Evolutionary conservation across 2,113 vertebrate species (phyloP), one percentile per base, ranked within the genome.

Genomic region (Psittacula cyanocephala): DNA sequence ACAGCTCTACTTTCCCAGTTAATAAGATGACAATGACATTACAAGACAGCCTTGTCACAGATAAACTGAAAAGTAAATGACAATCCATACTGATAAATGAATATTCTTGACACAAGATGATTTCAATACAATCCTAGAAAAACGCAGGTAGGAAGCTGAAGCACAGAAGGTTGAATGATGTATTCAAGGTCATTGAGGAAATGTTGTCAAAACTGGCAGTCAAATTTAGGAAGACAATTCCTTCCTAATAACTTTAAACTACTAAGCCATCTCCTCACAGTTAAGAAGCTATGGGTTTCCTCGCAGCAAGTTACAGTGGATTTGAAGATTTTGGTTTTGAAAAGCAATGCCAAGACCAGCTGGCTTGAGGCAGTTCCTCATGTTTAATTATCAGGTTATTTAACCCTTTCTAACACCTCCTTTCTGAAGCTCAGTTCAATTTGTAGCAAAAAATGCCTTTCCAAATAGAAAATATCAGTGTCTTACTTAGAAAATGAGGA

Each of bases 61-160:
- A 67, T 88, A 89, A 97, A 94, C 70, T 70, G 70, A 72, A 79
- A 77, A 80, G 87, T 88, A 94, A 91, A 86, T 85, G 89, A 93
- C 84, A 96, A 59, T 91, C 63, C 53, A 17, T 85, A 33, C 24
- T 74, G 44, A 71, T 88, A 91, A 91, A 88, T 93, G 49, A 88
- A 59, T 88, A 57, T 94, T 87, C 91, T 93, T 96, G 89, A 79
- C 93, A 89, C 0, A 0, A 94, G 78, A 67, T 72, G 25, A 74
- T 94, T 94, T 92, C 11, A 1, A 41, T 69, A 50, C 5, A 85
- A 57, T 82, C 44, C 53, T 69, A 69, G 53, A 74, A 81, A 95
- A 94, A 95, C 74, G 28, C 53, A 57, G 41, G 53, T 53, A 82
- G 75, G 63, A 94, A 82, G 46, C 59, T 93, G 75, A 91, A 91